These are phyloP conservation scores for Parelbella ahira DNA, from an alignment of 2,888 invertebrate genomes.

Conservation along the genomic window DNA sequence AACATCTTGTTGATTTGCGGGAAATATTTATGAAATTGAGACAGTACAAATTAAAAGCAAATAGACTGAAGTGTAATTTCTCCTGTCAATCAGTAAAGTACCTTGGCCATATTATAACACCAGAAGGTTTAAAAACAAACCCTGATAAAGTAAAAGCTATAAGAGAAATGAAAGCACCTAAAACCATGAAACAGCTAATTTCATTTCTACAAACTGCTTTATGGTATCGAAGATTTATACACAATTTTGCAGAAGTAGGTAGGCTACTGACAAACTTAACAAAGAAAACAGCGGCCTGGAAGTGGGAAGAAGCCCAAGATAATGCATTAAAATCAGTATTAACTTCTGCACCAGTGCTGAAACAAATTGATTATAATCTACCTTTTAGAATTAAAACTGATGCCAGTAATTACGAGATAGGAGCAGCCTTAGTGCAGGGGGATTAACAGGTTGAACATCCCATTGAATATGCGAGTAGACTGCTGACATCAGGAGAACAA, in stretches of 20 bases:
- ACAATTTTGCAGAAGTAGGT: conserved; percentile 23
- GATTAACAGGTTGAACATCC: conserved; percentile 28
- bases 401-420: conserved; percentile 23
- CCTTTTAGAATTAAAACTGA: conserved; percentile 22
- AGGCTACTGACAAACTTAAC: conserved; percentile 10
- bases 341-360: conserved; percentile 16
- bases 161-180: conserved; percentile 2
- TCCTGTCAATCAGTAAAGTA: conserved; percentile 31
- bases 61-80: conserved; percentile 32
- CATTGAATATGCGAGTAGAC: conserved; percentile 30
- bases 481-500: conserved; percentile 12
- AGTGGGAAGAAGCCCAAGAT: conserved; percentile 14
- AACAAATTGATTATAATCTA: conserved; percentile 7
- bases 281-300: conserved; percentile 24
- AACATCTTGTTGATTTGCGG: too few species aligned
- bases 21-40: conserved; percentile 17
- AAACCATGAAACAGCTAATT: conserved; percentile 29
- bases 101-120: conserved; percentile 34
- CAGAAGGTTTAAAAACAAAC: conserved; percentile 35
- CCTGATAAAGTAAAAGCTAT: conserved; percentile 31
- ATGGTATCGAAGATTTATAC: conserved; percentile 29
- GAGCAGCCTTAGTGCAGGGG: conserved; percentile 29
- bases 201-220: conserved; percentile 27
- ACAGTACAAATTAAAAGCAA: conserved; percentile 29
- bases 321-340: conserved; percentile 16